Conservation (phyloP, 2,888 invertebrate species). For the Tachina grossa region DNA sequence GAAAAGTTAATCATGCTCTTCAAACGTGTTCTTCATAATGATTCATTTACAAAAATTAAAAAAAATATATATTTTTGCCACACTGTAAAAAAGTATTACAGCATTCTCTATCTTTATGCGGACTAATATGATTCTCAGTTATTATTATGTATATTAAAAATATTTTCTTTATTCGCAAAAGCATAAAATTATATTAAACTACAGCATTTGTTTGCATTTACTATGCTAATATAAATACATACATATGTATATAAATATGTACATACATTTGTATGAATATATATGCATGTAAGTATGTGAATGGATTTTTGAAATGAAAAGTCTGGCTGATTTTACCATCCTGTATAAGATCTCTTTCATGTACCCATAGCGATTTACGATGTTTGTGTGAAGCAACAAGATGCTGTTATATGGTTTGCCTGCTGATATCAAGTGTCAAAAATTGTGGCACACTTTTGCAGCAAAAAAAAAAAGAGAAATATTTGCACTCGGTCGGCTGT, state of each 20-base stretch:
- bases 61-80: not conserved
- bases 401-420: conserved; percentile 60
- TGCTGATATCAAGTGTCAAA: conserved; percentile 66
- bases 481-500: not conserved
- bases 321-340: conserved; percentile 27
- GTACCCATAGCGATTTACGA: not conserved
- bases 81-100: conserved; percentile 11
- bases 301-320: conserved; percentile 15
- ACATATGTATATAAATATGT: no score
- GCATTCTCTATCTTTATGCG: conserved; percentile 6
- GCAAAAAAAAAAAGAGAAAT: conserved; percentile 28
- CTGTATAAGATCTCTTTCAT: not conserved
- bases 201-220: not conserved
- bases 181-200: conserved; percentile 13
- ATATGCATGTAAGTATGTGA: not conserved
- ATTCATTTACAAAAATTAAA: no score
- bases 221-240: not conserved
- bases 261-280: not conserved
- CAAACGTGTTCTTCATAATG: no score
- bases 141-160: not conserved
- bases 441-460: conserved; percentile 69
- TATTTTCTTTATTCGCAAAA: conserved; percentile 10
- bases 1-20: no score
- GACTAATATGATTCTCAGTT: conserved; percentile 29
- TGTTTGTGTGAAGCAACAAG: conserved; percentile 3